Conservation (phyloP, 2,888 invertebrate species). For the Pristionchus mayeri region DNA sequence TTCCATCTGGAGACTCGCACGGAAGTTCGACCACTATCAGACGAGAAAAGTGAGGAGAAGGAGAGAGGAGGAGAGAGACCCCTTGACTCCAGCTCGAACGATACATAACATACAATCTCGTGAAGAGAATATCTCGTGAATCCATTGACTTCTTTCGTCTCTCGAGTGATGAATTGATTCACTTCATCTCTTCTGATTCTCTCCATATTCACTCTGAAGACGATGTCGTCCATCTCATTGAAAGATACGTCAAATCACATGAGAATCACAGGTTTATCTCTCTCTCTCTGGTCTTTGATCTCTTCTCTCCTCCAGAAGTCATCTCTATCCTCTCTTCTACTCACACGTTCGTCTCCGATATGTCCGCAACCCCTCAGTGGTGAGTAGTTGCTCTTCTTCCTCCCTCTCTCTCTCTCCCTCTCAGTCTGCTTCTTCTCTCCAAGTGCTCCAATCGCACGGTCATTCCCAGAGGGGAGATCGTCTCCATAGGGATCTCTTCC, state of each 20-base stretch:
- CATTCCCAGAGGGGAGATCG: neutral
- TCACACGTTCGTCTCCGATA: neutral
- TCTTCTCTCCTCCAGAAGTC: neutral
- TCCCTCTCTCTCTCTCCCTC: neutral
- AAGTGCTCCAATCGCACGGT: neutral
- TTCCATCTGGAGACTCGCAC: conserved; percentile 18
- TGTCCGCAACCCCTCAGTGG: neutral
- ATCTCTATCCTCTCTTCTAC: conserved; percentile 12
- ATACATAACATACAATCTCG: conserved; percentile 37
- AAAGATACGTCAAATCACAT: neutral
- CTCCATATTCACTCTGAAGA: conserved; percentile 26
- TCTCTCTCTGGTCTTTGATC: neutral
- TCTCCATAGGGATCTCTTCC: conserved; percentile 11
- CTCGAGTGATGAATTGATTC: conserved; percentile 18
- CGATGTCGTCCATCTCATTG: conserved; percentile 41
- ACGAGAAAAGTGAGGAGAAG: neutral
- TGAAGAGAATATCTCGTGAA: conserved; percentile 3
- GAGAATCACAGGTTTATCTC: neutral
- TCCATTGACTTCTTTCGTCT: conserved; percentile 16
- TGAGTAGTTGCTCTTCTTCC: neutral
- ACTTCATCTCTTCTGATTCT: neutral
- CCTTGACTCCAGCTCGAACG: conserved; percentile 33
- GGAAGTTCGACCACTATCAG: neutral
- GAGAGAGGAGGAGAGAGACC: neutral
- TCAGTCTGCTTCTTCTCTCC: neutral